Evolutionary conservation across 2,113 vertebrate genomes (phyloP), one percentile per base, ranked within the genome.

Genomic region (Patagioenas fasciata): DNA sequence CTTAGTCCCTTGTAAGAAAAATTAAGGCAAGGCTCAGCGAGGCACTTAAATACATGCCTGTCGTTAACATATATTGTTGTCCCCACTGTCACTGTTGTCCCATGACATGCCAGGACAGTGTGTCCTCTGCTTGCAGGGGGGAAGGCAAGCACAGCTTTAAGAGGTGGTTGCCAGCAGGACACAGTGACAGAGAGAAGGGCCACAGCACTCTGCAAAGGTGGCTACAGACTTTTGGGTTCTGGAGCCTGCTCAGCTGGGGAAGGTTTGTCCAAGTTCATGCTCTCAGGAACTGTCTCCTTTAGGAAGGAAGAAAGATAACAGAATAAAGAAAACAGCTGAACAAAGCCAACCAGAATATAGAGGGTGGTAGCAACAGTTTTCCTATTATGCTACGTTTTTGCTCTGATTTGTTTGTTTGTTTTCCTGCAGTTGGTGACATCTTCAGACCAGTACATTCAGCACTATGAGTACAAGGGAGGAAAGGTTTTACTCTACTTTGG

Each of bases 401-500:
- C 65, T 82, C 21, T 53, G 23, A 69, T 69, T 40, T 40, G 40
- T 40, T 48, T 54, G 8, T 36, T 61, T 85, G 3, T 40, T 77
- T 92, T 91, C 23, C 51, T 82, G 53, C 58, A 98, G 98, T 24
- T 95, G 60, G 91, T 93, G 56, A 95, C n/a, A 15, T 95, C 97
- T 84, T 95, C 98, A 84, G 98, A 98, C 92, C 95, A 94, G 58
- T 98, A 97, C 70, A 97, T 97, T 50, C 96, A 98, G 62, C 98
- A 97, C 42, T 98, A 96, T 34, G 98, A 98, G 73, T 58, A 97
- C 66, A 96, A 94, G 32, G 79, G 91, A 87, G 98, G 98, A 72
- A 98, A 87, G 80, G 96, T 98, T 44, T 96, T 96, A 72, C 96
- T 98, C 24, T 98, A 98, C 67, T 98, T 98, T 57, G 89, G 94